These are phyloP conservation scores for Galendromus occidentalis DNA, from an alignment of 1,140 invertebrate species.

Conservation along the genomic window DNA sequence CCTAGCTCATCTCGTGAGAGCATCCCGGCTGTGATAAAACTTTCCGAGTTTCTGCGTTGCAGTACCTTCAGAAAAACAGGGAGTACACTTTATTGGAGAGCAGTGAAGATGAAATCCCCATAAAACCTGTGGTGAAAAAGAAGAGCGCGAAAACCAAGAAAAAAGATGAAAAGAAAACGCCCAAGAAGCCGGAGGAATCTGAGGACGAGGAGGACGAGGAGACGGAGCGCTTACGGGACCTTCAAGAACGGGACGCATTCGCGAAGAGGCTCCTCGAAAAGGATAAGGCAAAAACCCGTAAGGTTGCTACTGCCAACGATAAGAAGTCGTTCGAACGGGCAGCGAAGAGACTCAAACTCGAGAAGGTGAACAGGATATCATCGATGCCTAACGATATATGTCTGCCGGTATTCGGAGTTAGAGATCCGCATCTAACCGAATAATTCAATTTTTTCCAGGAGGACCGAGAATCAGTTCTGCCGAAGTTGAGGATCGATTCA, in stretches of 20 bases:
- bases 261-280: slow-evolving; percentile 61
- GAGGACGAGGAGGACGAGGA: not conserved
- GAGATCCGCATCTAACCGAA: too few species aligned
- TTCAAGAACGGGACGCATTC: slow-evolving; percentile 85
- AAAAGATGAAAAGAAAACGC: not conserved
- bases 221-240: slow-evolving; percentile 44
- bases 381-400: too few species aligned
- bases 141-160: slow-evolving; percentile 22
- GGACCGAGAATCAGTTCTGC: slow-evolving; percentile 62
- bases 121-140: not conserved
- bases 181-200: not conserved
- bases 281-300: slow-evolving; percentile 71
- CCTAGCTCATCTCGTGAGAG: not conserved
- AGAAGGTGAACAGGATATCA: slow-evolving; percentile 29
- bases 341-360: slow-evolving; percentile 66
- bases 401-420: too few species aligned
- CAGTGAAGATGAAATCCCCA: slow-evolving; percentile 15
- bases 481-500: slow-evolving; percentile 69
- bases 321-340: slow-evolving; percentile 71
- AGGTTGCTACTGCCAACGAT: slow-evolving; percentile 47
- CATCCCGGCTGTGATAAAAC: not conserved
- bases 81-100: slow-evolving; percentile 12
- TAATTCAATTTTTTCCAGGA: slow-evolving; percentile 32
- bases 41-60: not conserved
- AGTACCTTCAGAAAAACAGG: slow-evolving; percentile 2